Evolutionary conservation across 2,113 vertebrate species (phyloP).

Genomic region (Mirza zaza): DNA sequence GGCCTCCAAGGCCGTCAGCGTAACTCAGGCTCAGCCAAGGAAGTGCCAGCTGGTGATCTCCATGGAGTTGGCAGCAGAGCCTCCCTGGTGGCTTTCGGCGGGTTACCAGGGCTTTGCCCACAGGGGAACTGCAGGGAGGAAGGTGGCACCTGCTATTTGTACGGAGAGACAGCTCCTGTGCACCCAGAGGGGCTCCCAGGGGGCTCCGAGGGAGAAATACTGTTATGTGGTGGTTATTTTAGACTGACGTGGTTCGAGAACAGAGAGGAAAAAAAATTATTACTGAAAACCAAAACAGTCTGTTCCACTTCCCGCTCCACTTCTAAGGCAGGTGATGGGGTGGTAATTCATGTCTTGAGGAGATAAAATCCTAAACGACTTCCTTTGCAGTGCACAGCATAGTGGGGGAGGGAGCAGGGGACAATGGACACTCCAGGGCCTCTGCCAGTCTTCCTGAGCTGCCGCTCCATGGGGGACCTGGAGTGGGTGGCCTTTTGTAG

Average conservation of each 20-base stretch:
- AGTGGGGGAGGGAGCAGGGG: neutral
- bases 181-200: neutral
- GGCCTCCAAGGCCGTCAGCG: neutral
- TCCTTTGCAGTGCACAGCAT: neutral
- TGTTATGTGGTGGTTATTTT: neutral
- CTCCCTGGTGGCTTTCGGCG: fast-evolving
- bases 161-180: neutral
- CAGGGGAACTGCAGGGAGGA: neutral
- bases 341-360: too few relatives aligned
- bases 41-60: neutral
- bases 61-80: neutral
- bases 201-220: neutral
- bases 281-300: neutral
- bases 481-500: neutral
- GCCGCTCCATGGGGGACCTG: neutral
- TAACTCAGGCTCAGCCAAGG: fast-evolving
- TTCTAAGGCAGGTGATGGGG: neutral
- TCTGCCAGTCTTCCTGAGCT: neutral
- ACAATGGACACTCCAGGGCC: neutral
- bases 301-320: neutral
- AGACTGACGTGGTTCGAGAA: neutral
- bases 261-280: neutral
- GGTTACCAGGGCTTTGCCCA: neutral
- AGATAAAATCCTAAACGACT: neutral
- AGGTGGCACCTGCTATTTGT: neutral